phyloP scores from a whole-genome alignment of 2,888 invertebrate species.

The Trisateles emortualis region DNA sequence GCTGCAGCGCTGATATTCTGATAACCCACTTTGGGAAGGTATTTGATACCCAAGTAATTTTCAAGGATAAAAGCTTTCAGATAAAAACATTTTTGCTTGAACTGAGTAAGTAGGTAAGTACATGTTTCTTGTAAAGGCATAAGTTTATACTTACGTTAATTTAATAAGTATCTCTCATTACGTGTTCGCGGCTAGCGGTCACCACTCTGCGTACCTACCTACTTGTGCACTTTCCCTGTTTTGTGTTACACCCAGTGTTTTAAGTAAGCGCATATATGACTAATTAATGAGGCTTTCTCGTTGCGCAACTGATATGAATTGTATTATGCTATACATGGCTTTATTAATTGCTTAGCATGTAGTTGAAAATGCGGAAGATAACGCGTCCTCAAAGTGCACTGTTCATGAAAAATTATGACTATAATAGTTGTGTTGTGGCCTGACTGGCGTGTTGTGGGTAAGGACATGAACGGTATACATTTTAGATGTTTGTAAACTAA shows the following conservation, averaged over 20 bases:
- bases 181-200: background rate
- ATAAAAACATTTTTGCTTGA: no score
- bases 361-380: conserved; percentile 15
- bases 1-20: no score
- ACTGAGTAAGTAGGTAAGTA: no score
- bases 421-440: background rate
- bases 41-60: no score
- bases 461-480: background rate
- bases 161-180: background rate
- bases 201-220: no score
- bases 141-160: background rate
- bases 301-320: conserved; percentile 33
- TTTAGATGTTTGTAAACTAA: no score
- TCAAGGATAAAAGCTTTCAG: no score
- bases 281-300: conserved; percentile 51
- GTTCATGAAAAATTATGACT: conserved; percentile 10
- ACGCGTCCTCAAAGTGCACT: conserved; percentile 6
- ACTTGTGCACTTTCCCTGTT: conserved; percentile 49
- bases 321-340: conserved; percentile 30
- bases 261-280: conserved; percentile 38
- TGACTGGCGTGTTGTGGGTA: background rate
- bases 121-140: no score
- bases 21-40: no score
- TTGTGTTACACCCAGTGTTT: conserved; percentile 32
- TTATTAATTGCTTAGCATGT: conserved; percentile 24